phyloP scores from a whole-genome alignment of 2,797 vertebrate species.

The Tympanoctomys barrerae region DNA sequence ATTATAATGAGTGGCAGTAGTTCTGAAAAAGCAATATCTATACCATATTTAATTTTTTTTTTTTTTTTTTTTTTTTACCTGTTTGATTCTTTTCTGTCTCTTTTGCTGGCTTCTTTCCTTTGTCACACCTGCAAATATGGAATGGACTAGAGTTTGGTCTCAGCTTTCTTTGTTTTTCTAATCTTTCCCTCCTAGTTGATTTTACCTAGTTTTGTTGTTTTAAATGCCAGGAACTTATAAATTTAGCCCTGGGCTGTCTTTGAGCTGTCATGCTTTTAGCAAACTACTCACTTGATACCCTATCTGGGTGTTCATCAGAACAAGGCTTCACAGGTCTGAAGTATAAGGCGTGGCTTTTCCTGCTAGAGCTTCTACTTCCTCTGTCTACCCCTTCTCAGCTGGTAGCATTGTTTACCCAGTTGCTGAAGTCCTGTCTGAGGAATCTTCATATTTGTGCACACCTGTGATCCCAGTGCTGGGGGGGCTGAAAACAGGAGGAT shows the following conservation, averaged over 20 bases:
- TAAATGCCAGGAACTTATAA: conserved; percentile 7
- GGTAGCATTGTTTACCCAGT: neutral
- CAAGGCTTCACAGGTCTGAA: neutral
- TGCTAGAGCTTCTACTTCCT: neutral
- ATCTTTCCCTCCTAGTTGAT: neutral
- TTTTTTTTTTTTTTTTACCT: conserved; percentile 48
- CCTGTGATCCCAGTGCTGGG: too few species aligned
- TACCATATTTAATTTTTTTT: neutral
- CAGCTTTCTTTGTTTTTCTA: neutral
- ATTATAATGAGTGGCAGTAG: neutral
- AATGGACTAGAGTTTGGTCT: neutral
- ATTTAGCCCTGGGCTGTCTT: neutral
- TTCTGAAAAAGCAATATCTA: neutral
- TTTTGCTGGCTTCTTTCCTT: neutral
- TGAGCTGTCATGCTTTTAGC: conserved; percentile 4
- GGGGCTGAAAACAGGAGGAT: too few species aligned
- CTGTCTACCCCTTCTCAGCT: neutral
- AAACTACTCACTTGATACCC: neutral
- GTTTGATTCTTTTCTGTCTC: neutral
- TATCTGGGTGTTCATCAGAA: neutral
- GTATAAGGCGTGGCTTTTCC: neutral
- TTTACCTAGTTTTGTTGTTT: conserved; percentile 36
- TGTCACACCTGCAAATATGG: neutral
- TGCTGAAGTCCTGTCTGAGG: neutral
- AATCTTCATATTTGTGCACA: rapidly evolving